These are phyloP conservation scores for Drosophila subquinaria DNA, from an alignment of 2,888 invertebrate species.

Conservation along the genomic window DNA sequence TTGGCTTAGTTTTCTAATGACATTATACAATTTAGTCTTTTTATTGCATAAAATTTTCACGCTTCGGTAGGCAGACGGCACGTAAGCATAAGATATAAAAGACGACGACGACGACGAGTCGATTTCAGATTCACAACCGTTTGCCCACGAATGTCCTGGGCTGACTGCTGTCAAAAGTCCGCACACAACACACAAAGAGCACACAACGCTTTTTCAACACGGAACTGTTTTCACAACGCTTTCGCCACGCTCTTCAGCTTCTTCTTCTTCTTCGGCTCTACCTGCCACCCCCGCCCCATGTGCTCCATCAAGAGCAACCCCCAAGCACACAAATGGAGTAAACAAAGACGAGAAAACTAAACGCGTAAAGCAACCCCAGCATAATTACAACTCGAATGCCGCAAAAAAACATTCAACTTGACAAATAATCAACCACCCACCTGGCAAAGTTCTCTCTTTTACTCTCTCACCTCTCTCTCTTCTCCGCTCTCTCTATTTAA, in stretches of 20 bases:
- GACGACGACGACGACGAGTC: slow-evolving; percentile 10
- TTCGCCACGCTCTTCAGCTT: slow-evolving; percentile 29
- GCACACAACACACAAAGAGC: slow-evolving; percentile 39
- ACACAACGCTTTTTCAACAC: slow-evolving; percentile 59
- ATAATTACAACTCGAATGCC: slow-evolving; percentile 34
- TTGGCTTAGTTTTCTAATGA: slow-evolving; percentile 24
- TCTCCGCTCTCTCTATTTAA: slow-evolving; percentile 15
- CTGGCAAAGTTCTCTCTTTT: slow-evolving; percentile 7
- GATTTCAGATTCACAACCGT: slow-evolving; percentile 80
- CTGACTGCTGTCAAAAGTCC: slow-evolving; percentile 51
- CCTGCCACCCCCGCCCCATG: not conserved
- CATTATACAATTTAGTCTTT: slow-evolving; percentile 36
- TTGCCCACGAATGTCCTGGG: slow-evolving; percentile 81
- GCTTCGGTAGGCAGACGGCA: slow-evolving; percentile 30
- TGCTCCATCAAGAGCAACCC: slow-evolving; percentile 63
- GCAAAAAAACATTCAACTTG: slow-evolving; percentile 6
- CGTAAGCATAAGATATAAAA: slow-evolving; percentile 3
- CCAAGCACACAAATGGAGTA: slow-evolving; percentile 52
- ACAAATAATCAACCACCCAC: slow-evolving; percentile 50
- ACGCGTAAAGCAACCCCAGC: slow-evolving; percentile 66
- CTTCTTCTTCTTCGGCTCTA: not conserved
- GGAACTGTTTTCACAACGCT: slow-evolving; percentile 60
- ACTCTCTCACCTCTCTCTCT: slow-evolving; percentile 11
- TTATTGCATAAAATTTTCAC: slow-evolving; percentile 40
- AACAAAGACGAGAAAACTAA: slow-evolving; percentile 55